phyloP scores from a whole-genome alignment of 64 coral and sea anemone genomes.

The Actinia tenebrosa region DNA sequence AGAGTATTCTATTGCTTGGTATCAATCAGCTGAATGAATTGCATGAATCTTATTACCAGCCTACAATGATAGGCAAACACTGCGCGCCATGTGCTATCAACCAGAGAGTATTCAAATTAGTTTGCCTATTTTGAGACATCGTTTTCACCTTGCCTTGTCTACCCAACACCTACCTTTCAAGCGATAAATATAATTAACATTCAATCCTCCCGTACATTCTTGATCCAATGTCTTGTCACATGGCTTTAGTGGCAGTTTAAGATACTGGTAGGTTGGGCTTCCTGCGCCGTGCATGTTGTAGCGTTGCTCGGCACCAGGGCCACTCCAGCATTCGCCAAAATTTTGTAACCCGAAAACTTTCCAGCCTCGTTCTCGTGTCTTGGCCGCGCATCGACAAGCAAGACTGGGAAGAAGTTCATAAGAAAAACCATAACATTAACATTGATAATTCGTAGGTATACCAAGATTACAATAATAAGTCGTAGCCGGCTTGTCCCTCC shows the following conservation, averaged over 20 bases:
- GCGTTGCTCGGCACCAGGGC: constrained; percentile 11
- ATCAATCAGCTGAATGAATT: too few relatives aligned
- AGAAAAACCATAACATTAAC: too few relatives aligned
- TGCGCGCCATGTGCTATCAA: too few relatives aligned
- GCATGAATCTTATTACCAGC: too few relatives aligned
- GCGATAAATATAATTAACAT: constrained; percentile 51
- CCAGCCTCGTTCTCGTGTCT: constrained; percentile 39
- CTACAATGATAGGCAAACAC: too few relatives aligned
- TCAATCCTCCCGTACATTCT: constrained; percentile 44
- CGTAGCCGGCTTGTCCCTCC: too few relatives aligned
- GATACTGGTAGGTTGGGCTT: constrained; percentile 10
- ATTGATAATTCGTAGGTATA: too few relatives aligned
- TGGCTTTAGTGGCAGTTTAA: background rate
- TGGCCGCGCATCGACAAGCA: constrained; percentile 56
- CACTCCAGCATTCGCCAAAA: constrained; percentile 71
- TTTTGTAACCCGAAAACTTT: constrained; percentile 59
- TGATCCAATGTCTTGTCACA: constrained; percentile 36
- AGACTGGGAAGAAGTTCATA: constrained; percentile 6
- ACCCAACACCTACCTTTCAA: constrained; percentile 12
- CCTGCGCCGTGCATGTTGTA: constrained; percentile 51
- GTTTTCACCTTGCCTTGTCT: too few relatives aligned
- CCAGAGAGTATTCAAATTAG: too few relatives aligned
- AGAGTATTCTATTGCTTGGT: too few relatives aligned
- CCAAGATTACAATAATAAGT: too few relatives aligned
- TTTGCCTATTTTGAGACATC: too few relatives aligned